Conservation (phyloP, 2,888 invertebrate genomes). For the Dryadula phaetusa region DNA sequence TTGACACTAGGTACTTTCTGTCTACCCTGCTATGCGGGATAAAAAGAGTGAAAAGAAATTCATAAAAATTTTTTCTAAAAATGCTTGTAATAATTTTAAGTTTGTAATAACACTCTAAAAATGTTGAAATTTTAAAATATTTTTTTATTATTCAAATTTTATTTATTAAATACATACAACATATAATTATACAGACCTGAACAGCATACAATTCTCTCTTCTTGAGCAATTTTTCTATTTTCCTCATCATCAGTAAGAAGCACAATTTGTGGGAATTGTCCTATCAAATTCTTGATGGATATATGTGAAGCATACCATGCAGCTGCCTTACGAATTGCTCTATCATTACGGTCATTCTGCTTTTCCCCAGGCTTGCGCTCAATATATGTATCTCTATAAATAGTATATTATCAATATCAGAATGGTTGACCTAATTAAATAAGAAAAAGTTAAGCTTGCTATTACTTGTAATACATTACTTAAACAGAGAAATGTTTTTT, state of each 20-base stretch:
- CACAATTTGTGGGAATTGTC: conserved; percentile 85
- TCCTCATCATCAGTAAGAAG: conserved; percentile 93
- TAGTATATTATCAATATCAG: background rate
- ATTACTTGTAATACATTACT: too few relatives aligned
- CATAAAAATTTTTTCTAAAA: too few relatives aligned
- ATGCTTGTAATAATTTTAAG: too few relatives aligned
- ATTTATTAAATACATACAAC: background rate
- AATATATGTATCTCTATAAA: conserved; percentile 92
- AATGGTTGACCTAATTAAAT: background rate
- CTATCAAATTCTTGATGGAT: conserved; percentile 58
- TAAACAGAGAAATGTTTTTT: too few relatives aligned
- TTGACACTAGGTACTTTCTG: too few relatives aligned
- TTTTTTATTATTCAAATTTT: too few relatives aligned
- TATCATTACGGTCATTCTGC: conserved; percentile 95
- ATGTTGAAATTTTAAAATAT: too few relatives aligned
- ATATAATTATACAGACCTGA: conserved; percentile 82
- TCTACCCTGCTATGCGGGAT: too few relatives aligned
- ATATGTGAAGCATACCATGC: conserved; percentile 94
- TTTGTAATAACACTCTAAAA: too few relatives aligned
- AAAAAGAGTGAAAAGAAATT: too few relatives aligned
- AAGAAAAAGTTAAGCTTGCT: too few relatives aligned
- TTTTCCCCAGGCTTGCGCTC: conserved; percentile 92
- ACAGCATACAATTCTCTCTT: conserved; percentile 88
- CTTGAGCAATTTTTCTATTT: conserved; percentile 89
- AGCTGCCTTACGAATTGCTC: conserved; percentile 92